Conservation (phyloP, 2,888 invertebrate genomes). For the Dione juno region DNA sequence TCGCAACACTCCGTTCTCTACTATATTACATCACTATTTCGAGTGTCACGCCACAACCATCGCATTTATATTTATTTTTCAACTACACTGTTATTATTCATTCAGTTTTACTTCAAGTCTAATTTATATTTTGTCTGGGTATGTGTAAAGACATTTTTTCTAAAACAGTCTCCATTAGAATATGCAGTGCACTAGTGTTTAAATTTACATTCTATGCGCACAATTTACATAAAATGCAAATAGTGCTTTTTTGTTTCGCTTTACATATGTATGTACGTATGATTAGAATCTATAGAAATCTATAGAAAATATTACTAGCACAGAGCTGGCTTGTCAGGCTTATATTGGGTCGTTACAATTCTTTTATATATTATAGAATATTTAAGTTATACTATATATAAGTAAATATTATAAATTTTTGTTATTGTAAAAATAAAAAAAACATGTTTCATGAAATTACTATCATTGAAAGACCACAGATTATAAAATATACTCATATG, state of each 20-base stretch:
- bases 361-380: too few relatives aligned
- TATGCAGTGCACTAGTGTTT: constrained; percentile 9
- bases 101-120: not conserved
- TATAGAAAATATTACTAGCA: not conserved
- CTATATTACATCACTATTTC: too few relatives aligned
- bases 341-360: too few relatives aligned
- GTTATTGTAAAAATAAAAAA: too few relatives aligned
- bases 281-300: not conserved
- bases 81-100: too few relatives aligned
- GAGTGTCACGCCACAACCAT: too few relatives aligned
- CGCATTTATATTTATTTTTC: too few relatives aligned
- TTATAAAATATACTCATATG: too few relatives aligned
- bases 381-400: too few relatives aligned
- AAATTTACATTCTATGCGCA: constrained; percentile 22
- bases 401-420: not conserved
- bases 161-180: constrained; percentile 4
- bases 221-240: constrained; percentile 24
- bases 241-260: constrained; percentile 11
- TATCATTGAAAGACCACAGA: too few relatives aligned
- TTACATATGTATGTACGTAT: not conserved
- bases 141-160: not conserved
- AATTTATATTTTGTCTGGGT: not conserved
- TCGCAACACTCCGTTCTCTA: too few relatives aligned
- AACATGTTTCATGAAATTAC: too few relatives aligned
- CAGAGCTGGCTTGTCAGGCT: not conserved